Evolutionary conservation across 2,797 vertebrate species (phyloP).

Genomic region (Semotilus atromaculatus): DNA sequence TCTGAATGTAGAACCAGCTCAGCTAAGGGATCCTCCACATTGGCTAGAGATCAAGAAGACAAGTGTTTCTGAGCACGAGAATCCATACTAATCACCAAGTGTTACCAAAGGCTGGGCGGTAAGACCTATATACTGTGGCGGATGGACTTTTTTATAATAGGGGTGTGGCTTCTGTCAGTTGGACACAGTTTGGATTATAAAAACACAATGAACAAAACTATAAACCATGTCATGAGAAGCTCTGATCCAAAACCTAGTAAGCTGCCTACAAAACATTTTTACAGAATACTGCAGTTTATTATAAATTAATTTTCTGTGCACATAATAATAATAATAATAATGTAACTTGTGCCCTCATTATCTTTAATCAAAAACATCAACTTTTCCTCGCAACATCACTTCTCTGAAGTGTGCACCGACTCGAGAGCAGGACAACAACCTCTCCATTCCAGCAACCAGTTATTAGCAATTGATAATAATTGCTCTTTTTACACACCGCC

Average conservation of each 20-base stretch:
- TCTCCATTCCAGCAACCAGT: not conserved
- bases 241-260: not conserved
- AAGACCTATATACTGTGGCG: not conserved
- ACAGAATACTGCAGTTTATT: not conserved
- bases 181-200: not conserved
- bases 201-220: constrained; percentile 8
- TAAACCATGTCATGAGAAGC: not conserved
- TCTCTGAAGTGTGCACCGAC: not conserved
- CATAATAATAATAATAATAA: too few relatives aligned
- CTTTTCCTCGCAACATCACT: not conserved
- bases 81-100: constrained; percentile 17
- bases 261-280: not conserved
- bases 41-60: constrained; percentile 75
- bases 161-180: not conserved
- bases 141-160: not conserved
- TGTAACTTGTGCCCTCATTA: not conserved
- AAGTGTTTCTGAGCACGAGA: constrained; percentile 47
- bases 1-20: constrained; percentile 93
- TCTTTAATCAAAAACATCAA: not conserved
- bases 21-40: constrained; percentile 85
- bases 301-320: not conserved
- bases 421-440: not conserved
- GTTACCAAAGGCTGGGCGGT: not conserved
- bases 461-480: not conserved
- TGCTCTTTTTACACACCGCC: too few relatives aligned